Evolutionary conservation across 2,888 invertebrate genomes (phyloP), one percentile per base, ranked within the genome.

Genomic region (Drosophila neonasuta): DNA sequence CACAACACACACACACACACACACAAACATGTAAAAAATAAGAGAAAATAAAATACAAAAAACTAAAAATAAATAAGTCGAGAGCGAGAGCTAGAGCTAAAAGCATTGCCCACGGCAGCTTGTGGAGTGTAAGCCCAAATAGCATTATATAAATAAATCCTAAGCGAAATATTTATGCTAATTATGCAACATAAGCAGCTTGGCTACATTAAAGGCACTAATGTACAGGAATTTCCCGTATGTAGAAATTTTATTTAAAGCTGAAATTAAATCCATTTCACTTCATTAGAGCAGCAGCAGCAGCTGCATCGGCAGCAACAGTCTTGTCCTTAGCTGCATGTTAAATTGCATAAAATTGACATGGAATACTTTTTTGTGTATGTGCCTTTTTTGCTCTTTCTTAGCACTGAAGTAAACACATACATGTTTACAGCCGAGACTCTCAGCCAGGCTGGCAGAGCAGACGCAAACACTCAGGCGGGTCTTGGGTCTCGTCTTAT

Each of bases 341-440:
- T 42, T 54, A 39, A 57, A 63, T 34, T 61, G 49, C 67, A 74
- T 58, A 77, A 68, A 68, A 71, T 71, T 69, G 79, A 73, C 75
- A 79, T 77, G 72, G 71, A 72, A 68, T 74, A 68, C 64, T 58
- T 24, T 24, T 24, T 24, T 24, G 24, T 24, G 24, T 24, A 1
- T 41, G 17, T 36, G 44, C 49, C 54, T 20, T 62, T 57, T 71
- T 68, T 74, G 72, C 68, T 63, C 67, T 49, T 68, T 52, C 75
- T 85, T 79, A 81, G 77, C 82, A 83, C 69, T 69, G 68, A 75
- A 59, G 74, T 74, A 69, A 87, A 82, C 83, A 83, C 63, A 85
- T 85, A 83, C 63, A 85, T 85, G 87, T 75, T 79, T 60, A 68
- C 73, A 81, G 63, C 71, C 56, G n/a, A 62, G 48, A 70, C 61